Evolutionary conservation across 2,888 invertebrate genomes (phyloP), one percentile per base, ranked within the genome.

Genomic region (Sphaerophoria rueppellii): DNA sequence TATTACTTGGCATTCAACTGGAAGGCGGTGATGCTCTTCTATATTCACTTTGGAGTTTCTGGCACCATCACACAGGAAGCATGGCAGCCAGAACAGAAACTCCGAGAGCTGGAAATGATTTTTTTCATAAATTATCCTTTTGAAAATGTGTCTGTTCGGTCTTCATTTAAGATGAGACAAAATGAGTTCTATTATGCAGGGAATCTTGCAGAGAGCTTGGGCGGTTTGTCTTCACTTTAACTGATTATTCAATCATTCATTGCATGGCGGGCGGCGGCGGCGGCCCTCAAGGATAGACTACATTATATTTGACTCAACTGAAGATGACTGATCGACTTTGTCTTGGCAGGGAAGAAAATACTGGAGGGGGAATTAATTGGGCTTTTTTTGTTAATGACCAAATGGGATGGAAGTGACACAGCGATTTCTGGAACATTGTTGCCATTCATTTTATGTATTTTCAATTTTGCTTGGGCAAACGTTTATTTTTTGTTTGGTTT

Each of bases 121-220:
- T 80, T 83, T 80, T 83, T 80, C 83, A 83, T 80, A 80, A 83
- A 75, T 83, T 80, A 80, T 80, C 80, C 75, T 80, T 83, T 83
- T 70, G 67, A 83, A 80, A 52, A 65, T 61, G 60, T 24, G 60
- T 24, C 67, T 40, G 48, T 60, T 71, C 37, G 75, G 75, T 60
- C 67, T 80, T 75, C 57, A 55, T 61, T 24, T 60, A 48, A 9
- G 14, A 40, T 24, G 58, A 58, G 40, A 40, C 50, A 50, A 75
- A 80, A 37, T 75, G 80, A 80, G 75, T 61, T 48, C 57, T 63
- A 76, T 75, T 63, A 43, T 43, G 43, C 24, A 24, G 12, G 70
- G 65, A 71, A 75, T 70, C 54, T 65, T 52, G 63, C 50, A 4
- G 11, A 50, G 32, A 9, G 35, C 16, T 11, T 35, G 50, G 11